Base-by-base conservation (phyloP, 2,113 vertebrate species). In the Zeus faber region DNA sequence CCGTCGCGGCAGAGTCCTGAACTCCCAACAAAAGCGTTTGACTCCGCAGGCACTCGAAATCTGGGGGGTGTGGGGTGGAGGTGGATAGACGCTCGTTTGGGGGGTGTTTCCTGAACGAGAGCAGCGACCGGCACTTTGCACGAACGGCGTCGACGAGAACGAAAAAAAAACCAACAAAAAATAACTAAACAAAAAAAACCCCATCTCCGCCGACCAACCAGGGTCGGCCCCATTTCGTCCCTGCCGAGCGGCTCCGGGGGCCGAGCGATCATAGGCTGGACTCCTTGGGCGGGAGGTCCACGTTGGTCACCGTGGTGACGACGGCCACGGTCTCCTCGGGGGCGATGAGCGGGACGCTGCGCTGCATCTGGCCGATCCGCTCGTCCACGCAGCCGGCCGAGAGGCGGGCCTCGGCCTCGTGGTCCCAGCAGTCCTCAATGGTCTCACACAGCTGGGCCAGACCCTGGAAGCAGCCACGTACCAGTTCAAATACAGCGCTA, bases 351-450 rank as follows among this genome's bases (percentile, higher is more conserved):
- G 96, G 94, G 46, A 93, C 92, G 78, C 94, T 85, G 87, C 95
- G 95, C 77, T 96, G 95, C 96, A 99, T 98, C 78, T 98, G 94
- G 63, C 93, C 91, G 55, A 98, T 93, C 50, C 97, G 91, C 74
- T 99, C 95, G 82, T 95, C 96, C 31, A 99, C 95, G 47, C 97
- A 98, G 40, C 97, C 96, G 2, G 97, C 95, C 0, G 96, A 98
- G 70, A 99, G 83, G 58, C 97, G 86, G 6, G 96, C 97, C 79
- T 99, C 97, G 0, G 96, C 95, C 57, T 99, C 97, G 2, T 98
- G 97, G 92, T 99, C 97, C 97, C 97, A 99, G 78, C 97, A 99
- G 68, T 99, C 97, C 87, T 99, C 96, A 64, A 96, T 95, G 0
- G 97, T 98, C 61, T 99, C 96, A 1, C 93, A 99, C 6, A 99